Evolutionary conservation across 2,888 invertebrate genomes (phyloP), one percentile per base, ranked within the genome.

Genomic region (Melanotus villosus): DNA sequence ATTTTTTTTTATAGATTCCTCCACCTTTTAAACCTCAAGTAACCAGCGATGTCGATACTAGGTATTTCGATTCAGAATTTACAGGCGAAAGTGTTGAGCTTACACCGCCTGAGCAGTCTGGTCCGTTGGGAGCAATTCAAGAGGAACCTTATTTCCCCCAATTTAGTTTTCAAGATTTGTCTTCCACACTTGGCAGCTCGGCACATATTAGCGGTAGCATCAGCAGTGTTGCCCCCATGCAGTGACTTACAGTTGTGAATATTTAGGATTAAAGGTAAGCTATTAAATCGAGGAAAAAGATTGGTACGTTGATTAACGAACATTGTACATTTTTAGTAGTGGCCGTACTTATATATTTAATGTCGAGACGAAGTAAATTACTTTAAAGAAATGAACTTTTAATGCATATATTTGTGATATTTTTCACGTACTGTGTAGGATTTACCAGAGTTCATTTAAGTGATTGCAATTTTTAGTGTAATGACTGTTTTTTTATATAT

Each of bases 1-100:
- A 14, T 23, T 7, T 23, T 47, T 23, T 4, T 47, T 23, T 36
- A 30, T 23, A 95, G 92, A 92, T 99, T 79, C 90, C 93, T 78
- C 98, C 99, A 77, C 96, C 96, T 36, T 97, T 96, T 86, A 95
- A 95, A 85, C 96, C 96, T 69, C 93, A 93, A 86, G 98, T 99
- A 76, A 93, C 93, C 72, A 95, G 95, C 43, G 99, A 99, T 82
- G 98, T 95, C 54, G 99, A 99, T 87, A 99, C 99, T 73, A 89
- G 95, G 73, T 99, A 99, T 88, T 99, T 99, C 86, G 99, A 99
- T 87, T 93, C 95, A 71, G 97, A 98, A 88, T 99, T 99, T 88
- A 99, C 99, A 2, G 96, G 96, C 71, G 98, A 98, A 87, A 93
- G 96, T 79, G 97, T 99, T 10, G 95, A 97, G 86, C 88, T 99